A percentile compares a stretch with the other conserved stretches of the same genome.
These are phyloP conservation scores for Leucophora obtusa DNA, from an alignment of 2,888 invertebrate species.

Conservation along the genomic window DNA sequence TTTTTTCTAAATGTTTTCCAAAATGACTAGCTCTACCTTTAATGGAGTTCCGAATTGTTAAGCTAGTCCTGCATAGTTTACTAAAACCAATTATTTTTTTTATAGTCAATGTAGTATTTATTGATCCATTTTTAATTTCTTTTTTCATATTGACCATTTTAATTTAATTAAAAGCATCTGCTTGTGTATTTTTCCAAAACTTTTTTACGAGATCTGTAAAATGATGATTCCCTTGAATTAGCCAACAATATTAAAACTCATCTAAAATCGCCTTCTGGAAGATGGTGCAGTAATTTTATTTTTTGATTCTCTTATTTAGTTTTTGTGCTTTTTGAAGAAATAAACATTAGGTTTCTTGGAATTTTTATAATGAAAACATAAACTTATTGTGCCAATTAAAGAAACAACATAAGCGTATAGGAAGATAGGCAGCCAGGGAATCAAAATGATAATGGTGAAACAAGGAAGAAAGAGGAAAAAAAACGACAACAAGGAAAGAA, in stretches of 20 bases:
- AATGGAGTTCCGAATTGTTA: too few relatives aligned
- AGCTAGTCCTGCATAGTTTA: too few relatives aligned
- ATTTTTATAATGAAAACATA: constrained; percentile 55
- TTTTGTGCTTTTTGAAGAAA: not conserved
- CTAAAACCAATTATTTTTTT: too few relatives aligned
- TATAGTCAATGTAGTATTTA: too few relatives aligned
- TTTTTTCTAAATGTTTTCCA: too few relatives aligned
- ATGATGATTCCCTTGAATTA: not conserved
- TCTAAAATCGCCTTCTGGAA: constrained; percentile 22
- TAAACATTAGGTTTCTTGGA: constrained; percentile 43
- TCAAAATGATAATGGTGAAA: constrained; percentile 1
- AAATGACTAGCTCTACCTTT: too few relatives aligned
- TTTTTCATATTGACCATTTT: constrained; percentile 3
- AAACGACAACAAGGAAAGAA: constrained; percentile 27
- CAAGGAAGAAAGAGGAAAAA: not conserved
- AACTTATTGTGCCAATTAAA: constrained; percentile 57
- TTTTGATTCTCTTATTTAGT: not conserved
- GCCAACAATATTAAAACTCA: not conserved
- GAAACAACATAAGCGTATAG: constrained; percentile 33
- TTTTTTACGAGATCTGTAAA: constrained; percentile 38
- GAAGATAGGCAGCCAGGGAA: not conserved
- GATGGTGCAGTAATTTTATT: not conserved
- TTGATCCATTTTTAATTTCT: too few relatives aligned
- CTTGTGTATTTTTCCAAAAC: constrained; percentile 14
- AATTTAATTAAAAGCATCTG: constrained; percentile 49